Evolutionary conservation across 2,113 vertebrate genomes (phyloP).

Genomic region (Chlamydotis undulata): DNA sequence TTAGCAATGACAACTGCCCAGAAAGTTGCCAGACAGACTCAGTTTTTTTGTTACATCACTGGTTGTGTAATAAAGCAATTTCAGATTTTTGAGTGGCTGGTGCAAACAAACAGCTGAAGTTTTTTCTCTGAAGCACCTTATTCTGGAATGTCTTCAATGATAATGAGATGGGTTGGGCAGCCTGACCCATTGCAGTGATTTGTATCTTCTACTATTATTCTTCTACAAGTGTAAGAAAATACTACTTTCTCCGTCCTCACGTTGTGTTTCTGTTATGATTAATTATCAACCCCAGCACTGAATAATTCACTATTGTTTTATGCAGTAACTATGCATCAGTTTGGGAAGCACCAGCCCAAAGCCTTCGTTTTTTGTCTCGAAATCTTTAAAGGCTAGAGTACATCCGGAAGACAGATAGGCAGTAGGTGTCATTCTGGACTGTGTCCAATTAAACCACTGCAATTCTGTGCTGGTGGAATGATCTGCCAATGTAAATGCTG

Average conservation of each 20-base stretch:
- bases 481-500: not conserved
- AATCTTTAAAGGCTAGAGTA: not conserved
- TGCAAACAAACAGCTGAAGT: not conserved
- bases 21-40: not conserved
- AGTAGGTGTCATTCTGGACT: not conserved
- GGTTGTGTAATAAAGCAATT: not conserved
- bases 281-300: rapidly evolving
- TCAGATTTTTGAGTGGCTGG: not conserved
- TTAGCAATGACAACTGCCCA: not conserved
- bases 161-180: not conserved
- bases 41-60: not conserved
- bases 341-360: not conserved
- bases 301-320: not conserved
- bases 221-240: not conserved
- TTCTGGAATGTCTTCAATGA: not conserved
- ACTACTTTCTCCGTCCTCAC: not conserved
- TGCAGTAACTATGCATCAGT: not conserved
- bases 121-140: not conserved
- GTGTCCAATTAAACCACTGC: not conserved
- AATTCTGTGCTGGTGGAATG: not conserved
- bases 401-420: not conserved
- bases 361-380: not conserved
- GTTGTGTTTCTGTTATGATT: not conserved
- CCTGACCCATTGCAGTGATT: not conserved
- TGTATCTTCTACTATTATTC: not conserved